Evolutionary conservation across 1,140 invertebrate species (phyloP).

Genomic region (Aphelinus certus): DNA sequence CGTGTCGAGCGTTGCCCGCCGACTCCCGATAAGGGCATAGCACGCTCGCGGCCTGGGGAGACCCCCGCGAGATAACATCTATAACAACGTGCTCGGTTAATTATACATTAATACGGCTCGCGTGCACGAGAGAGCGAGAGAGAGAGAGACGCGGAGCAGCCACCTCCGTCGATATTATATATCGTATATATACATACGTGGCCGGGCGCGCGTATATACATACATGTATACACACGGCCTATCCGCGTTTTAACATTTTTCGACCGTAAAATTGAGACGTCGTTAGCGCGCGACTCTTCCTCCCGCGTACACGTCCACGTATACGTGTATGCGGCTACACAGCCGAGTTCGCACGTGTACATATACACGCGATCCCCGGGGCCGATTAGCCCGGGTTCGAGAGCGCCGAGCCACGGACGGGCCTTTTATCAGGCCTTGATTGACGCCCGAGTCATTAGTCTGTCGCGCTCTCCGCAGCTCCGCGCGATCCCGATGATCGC

Average conservation of each 20-base stretch:
- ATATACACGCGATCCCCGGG: no score
- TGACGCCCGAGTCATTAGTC: no score
- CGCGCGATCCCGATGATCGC: not conserved
- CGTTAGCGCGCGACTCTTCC: constrained; percentile 12
- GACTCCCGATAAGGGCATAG: constrained; percentile 52
- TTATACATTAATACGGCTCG: constrained; percentile 64
- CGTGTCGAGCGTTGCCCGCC: not conserved
- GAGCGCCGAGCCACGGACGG: no score
- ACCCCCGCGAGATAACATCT: constrained; percentile 57
- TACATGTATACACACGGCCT: not conserved
- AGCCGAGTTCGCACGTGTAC: no score
- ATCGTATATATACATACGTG: not conserved
- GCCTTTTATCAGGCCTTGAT: no score
- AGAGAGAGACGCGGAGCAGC: constrained; percentile 24
- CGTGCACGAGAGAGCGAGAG: not conserved
- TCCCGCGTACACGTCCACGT: no score
- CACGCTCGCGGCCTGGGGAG: not conserved
- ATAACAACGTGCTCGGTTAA: constrained; percentile 58
- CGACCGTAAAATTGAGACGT: constrained; percentile 45
- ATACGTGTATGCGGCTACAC: no score
- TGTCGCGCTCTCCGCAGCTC: no score
- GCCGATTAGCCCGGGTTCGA: no score
- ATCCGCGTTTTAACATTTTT: constrained; percentile 45
- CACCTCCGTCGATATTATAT: no score
- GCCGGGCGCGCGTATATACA: constrained; percentile 8